phyloP scores from a whole-genome alignment of 2,888 invertebrate species.

The Isotomurus palustris region DNA sequence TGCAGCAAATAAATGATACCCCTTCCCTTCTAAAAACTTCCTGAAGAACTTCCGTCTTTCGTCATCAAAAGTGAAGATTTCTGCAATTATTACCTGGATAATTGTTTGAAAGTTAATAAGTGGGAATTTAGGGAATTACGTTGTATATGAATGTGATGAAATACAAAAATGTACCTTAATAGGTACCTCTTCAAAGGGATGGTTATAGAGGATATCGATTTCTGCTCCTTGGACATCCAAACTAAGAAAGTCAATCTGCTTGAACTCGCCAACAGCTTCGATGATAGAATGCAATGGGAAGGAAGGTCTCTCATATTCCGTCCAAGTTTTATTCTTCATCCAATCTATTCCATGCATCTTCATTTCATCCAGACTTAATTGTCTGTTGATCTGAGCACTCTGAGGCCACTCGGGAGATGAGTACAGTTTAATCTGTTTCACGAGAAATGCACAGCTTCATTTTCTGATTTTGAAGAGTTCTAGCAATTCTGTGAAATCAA shows the following conservation, averaged over 20 bases:
- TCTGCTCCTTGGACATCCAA: conserved; percentile 9
- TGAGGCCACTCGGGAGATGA: conserved; percentile 7
- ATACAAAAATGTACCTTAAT: neutral
- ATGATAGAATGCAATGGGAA: conserved; percentile 8
- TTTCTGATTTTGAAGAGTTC: no score
- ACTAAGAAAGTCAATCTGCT: conserved; percentile 4
- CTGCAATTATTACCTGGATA: neutral
- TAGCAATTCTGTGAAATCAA: no score
- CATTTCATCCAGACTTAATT: neutral
- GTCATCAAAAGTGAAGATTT: neutral
- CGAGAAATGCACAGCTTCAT: no score
- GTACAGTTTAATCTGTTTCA: no score
- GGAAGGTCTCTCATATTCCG: neutral
- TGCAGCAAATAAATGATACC: neutral
- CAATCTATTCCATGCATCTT: neutral
- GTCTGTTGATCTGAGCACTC: neutral
- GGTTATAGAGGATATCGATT: neutral
- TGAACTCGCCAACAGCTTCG: neutral
- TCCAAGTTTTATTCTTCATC: conserved; percentile 7
- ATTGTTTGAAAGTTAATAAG: no score
- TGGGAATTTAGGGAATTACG: neutral
- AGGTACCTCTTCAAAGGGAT: neutral
- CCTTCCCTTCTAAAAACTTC: neutral
- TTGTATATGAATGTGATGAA: neutral
- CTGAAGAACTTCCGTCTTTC: neutral